Conservation (phyloP, 2,113 vertebrate species). For the Gymnogyps californianus region DNA sequence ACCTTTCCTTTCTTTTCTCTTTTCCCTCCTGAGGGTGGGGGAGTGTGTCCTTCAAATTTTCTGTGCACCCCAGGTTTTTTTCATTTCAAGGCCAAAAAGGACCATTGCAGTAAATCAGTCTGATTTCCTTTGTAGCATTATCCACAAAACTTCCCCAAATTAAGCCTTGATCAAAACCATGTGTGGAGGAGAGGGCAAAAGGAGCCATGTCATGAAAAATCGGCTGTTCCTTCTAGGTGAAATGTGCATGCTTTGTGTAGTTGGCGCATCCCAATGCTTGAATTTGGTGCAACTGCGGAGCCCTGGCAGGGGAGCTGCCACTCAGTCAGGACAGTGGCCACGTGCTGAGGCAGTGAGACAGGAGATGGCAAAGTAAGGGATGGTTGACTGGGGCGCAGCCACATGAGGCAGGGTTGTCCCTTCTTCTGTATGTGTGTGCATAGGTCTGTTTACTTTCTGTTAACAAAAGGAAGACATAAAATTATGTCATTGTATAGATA, state of each 20-base stretch:
- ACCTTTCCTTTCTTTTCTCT: neutral
- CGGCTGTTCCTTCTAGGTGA: neutral
- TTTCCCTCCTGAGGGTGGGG: neutral
- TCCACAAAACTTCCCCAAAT: neutral
- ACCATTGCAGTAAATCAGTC: neutral
- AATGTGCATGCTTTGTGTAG: fast-evolving
- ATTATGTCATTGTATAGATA: neutral
- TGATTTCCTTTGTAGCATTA: neutral
- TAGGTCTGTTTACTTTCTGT: neutral
- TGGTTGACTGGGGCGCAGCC: neutral
- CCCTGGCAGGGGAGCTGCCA: neutral
- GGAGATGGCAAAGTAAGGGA: neutral
- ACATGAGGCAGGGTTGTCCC: neutral
- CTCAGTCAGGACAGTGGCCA: fast-evolving
- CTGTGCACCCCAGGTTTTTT: neutral
- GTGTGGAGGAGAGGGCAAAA: neutral
- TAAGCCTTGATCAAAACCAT: neutral
- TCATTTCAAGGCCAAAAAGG: neutral
- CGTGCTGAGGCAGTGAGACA: neutral
- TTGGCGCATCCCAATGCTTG: neutral
- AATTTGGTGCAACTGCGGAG: neutral
- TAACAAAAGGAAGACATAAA: neutral
- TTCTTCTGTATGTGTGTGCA: neutral
- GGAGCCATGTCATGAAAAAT: neutral
- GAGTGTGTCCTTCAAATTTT: neutral